Evolutionary conservation across 2,888 invertebrate genomes (phyloP).

Genomic region (Dryobotodes eremita): DNA sequence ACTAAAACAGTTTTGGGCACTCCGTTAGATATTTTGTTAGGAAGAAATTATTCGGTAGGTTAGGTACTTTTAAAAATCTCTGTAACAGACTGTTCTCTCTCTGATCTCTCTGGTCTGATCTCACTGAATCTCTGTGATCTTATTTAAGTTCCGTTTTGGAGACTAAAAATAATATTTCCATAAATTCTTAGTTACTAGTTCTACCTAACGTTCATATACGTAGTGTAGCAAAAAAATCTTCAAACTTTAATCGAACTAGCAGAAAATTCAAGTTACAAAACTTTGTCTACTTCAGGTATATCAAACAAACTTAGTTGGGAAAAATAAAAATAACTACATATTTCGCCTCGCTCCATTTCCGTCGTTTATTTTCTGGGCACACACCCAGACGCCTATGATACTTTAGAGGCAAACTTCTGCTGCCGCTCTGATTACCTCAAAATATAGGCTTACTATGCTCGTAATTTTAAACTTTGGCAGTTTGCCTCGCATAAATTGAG

Average conservation of each 20-base stretch:
- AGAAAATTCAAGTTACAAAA: conserved; percentile 20
- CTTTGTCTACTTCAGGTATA: conserved; percentile 26
- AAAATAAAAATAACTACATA: conserved; percentile 56
- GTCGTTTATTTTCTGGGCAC: conserved; percentile 56
- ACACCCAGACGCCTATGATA: conserved; percentile 65
- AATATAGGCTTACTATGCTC: conserved; percentile 69
- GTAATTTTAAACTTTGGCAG: conserved; percentile 71
- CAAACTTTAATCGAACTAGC: not conserved
- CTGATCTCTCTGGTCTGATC: no score
- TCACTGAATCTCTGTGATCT: not conserved
- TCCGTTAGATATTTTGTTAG: not conserved
- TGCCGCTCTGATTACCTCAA: conserved; percentile 67
- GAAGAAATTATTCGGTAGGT: not conserved
- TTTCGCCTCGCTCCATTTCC: conserved; percentile 51
- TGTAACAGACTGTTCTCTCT: no score
- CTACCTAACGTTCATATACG: not conserved
- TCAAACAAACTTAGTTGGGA: conserved; percentile 27
- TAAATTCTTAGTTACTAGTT: not conserved
- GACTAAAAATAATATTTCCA: not conserved
- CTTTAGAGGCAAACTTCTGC: conserved; percentile 67
- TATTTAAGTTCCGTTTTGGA: not conserved
- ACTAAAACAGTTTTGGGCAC: not conserved
- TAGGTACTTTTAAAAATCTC: not conserved
- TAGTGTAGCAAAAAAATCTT: not conserved
- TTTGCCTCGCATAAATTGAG: conserved; percentile 69